These are phyloP conservation scores for Ceyx cyanopectus DNA, from an alignment of 2,113 vertebrate genomes.

Conservation along the genomic window DNA sequence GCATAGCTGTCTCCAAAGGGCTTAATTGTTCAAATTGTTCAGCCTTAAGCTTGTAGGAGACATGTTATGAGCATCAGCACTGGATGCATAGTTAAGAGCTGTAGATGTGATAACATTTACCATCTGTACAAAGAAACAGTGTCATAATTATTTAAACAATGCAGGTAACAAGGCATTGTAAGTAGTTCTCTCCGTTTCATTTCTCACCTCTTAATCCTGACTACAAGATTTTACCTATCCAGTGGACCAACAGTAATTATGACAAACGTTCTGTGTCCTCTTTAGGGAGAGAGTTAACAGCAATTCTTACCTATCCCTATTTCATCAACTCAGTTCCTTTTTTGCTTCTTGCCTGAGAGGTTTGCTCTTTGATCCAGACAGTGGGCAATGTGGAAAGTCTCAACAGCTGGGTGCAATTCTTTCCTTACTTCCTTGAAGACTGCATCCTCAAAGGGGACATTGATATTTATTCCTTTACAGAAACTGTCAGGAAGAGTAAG, in stretches of 20 bases:
- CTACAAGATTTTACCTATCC: not conserved
- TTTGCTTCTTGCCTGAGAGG: not conserved
- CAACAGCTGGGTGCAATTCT: not conserved
- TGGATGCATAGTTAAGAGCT: not conserved
- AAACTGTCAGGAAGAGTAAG: not conserved
- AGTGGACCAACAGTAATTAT: not conserved
- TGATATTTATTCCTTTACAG: not conserved
- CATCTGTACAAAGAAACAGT: constrained; percentile 1
- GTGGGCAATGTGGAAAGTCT: not conserved
- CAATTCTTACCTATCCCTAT: not conserved
- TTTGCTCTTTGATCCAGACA: not conserved
- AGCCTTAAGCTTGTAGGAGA: not conserved
- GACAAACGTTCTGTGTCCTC: not conserved
- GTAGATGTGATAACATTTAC: not conserved
- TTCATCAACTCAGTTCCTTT: not conserved
- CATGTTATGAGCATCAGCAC: not conserved
- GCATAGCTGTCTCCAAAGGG: constrained; percentile 10
- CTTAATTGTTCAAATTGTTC: constrained; percentile 23
- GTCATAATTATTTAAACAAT: constrained; percentile 17
- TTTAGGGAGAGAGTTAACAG: not conserved
- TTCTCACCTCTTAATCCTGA: not conserved
- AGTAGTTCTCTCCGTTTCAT: not conserved
- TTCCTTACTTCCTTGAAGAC: not conserved
- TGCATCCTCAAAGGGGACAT: not conserved
- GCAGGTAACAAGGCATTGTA: not conserved